A percentile compares a stretch with the other conserved stretches of the same genome.
These are phyloP conservation scores for Neoarius graeffei DNA, from an alignment of 2,113 vertebrate genomes.

Conservation along the genomic window DNA sequence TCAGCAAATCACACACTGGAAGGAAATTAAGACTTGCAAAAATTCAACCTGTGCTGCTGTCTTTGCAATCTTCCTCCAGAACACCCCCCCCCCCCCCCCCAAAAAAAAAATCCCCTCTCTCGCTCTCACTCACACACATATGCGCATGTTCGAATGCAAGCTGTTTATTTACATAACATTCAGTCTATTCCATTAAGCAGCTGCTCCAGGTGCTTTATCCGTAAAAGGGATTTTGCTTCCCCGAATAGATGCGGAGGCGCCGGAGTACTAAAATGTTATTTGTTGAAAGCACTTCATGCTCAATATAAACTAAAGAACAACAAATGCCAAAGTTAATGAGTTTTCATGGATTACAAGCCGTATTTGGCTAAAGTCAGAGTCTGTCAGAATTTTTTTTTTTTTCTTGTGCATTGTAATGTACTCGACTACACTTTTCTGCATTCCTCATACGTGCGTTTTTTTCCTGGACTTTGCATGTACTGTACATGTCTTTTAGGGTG, in stretches of 20 bases:
- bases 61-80: not conserved
- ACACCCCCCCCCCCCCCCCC: too few relatives aligned
- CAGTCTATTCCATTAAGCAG: constrained; percentile 91
- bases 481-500: not conserved
- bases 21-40: constrained; percentile 15
- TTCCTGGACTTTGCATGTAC: not conserved
- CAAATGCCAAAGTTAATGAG: constrained; percentile 54
- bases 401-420: not conserved
- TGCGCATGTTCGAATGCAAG: constrained; percentile 71
- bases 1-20: not conserved
- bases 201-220: constrained; percentile 83
- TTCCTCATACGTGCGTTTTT: constrained; percentile 1
- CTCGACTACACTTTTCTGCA: not conserved
- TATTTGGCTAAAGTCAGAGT: constrained; percentile 10
- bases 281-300: constrained; percentile 54
- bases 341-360: constrained; percentile 27
- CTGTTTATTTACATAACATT: constrained; percentile 95
- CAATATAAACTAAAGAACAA: constrained; percentile 63
- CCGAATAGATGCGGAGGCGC: constrained; percentile 68
- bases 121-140: constrained; percentile 6
- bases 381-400: constrained; percentile 17
- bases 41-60: not conserved
- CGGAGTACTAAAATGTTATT: constrained; percentile 64
- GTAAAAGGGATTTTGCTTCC: constrained; percentile 75
- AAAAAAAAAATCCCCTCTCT: not conserved